Conservation (phyloP, 2,888 invertebrate species). For the Rhodophaea formosa region DNA sequence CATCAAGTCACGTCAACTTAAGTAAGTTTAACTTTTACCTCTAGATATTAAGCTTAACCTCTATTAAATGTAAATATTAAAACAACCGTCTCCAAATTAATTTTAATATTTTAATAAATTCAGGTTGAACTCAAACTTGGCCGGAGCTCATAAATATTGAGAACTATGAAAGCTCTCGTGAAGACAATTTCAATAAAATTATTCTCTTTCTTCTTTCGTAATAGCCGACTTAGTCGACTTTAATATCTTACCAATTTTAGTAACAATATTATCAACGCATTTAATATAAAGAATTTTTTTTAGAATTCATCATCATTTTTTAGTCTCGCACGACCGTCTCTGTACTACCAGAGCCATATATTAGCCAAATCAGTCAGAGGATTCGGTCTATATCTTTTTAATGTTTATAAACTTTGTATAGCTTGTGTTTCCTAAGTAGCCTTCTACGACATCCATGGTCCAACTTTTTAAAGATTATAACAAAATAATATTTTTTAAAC, state of each 20-base stretch:
- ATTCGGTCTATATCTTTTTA: too few species aligned
- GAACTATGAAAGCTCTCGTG: conserved; percentile 33
- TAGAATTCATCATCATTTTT: too few species aligned
- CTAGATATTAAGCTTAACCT: conserved; percentile 18
- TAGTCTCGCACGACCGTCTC: too few species aligned
- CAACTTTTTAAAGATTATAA: too few species aligned
- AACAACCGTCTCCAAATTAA: conserved; percentile 14
- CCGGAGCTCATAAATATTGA: conserved; percentile 44
- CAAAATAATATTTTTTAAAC: too few species aligned
- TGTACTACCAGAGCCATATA: too few species aligned
- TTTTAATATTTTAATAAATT: conserved; percentile 53
- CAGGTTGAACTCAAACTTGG: conserved; percentile 31
- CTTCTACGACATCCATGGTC: too few species aligned
- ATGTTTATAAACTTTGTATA: too few species aligned
- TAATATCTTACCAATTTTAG: background rate
- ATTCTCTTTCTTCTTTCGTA: conserved; percentile 21
- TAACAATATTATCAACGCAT: background rate
- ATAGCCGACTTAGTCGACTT: conserved; percentile 1
- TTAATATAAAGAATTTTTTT: too few species aligned
- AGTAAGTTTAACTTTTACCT: background rate
- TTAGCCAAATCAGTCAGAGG: too few species aligned
- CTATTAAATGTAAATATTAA: conserved; percentile 18
- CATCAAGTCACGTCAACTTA: too few species aligned
- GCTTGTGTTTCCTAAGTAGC: too few species aligned
- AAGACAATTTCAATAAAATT: conserved; percentile 38